Evolutionary conservation across 2,113 vertebrate species (phyloP), one percentile per base, ranked within the genome.

Genomic region (Tragelaphus imberbis): DNA sequence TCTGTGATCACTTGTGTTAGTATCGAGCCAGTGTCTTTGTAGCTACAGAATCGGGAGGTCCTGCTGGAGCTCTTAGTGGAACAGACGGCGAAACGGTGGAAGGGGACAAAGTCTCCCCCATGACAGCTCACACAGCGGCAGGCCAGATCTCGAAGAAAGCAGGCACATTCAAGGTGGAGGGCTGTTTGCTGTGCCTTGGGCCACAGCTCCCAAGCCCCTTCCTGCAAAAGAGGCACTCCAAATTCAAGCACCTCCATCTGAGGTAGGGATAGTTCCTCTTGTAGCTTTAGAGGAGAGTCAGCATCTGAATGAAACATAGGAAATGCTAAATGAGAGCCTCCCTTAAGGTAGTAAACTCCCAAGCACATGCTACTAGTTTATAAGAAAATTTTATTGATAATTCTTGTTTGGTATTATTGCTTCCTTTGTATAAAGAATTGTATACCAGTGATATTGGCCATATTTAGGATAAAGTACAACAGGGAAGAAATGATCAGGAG

Each of bases 171-270:
- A 17, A 95, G 82, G 92, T 98, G 97, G 44, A 98, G 90, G 36
- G 96, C 90, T 79, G 28, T 90, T 81, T 96, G 96, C 23, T 97
- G 96, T 47, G 96, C 90, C 23, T 88, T 93, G 58, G 97, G 97
- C 96, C 97, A 98, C 40, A 98, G 91, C 63, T 97, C 95, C 89
- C 97, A 95, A 2, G 97, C 97, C 36, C 88, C 97, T 95, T 97
- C 97, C 30, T 53, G 33, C 71, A 98, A 77, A 0, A 98, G 95
- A 23, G 98, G 97, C 33, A 93, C 61, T 91, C 94, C 97, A 95
- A 98, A 98, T 79, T 96, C 93, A 23, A 98, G 85, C 40, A 91
- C 25, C 51, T 86, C 51, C 2, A 47, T 68, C 4, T 96, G 93
- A 56, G 55, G 33, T 61, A 80, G 84, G 28, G n/a, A 59, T 19